Percentiles rank a stretch among this genome's conserved stretches.
These are phyloP conservation scores for Drosophila teissieri DNA, from an alignment of 1,140 invertebrate genomes.

Conservation along the genomic window DNA sequence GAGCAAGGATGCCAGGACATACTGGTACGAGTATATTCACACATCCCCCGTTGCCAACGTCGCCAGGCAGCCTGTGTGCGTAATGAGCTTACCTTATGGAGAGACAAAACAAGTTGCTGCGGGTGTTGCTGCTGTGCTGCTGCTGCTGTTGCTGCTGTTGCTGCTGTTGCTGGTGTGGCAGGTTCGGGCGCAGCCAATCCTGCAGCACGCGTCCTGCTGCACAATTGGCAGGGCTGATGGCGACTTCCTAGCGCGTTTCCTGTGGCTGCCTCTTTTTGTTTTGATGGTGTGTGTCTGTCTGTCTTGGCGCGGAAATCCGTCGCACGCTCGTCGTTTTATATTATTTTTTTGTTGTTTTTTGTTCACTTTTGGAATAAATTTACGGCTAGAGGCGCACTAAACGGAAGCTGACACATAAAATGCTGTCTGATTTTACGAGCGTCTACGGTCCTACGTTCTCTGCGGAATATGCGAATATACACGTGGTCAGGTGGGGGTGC, in stretches of 20 bases:
- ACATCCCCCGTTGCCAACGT: slow-evolving; percentile 53
- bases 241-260: slow-evolving; percentile 62
- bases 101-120: slow-evolving; percentile 58
- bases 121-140: slow-evolving; percentile 33
- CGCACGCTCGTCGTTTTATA: slow-evolving; percentile 49
- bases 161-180: slow-evolving; percentile 24
- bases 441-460: slow-evolving; percentile 16
- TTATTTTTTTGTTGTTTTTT: neutral
- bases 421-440: slow-evolving; percentile 46
- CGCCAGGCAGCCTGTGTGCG: slow-evolving; percentile 47
- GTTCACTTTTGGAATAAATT: slow-evolving; percentile 53
- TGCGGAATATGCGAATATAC: slow-evolving; percentile 23
- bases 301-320: slow-evolving; percentile 75
- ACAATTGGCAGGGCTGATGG: slow-evolving; percentile 69
- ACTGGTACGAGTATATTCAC: too few relatives aligned
- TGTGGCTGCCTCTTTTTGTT: slow-evolving; percentile 36
- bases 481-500: slow-evolving; percentile 40
- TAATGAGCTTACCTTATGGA: slow-evolving; percentile 80
- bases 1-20: slow-evolving; percentile 52
- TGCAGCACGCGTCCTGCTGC: slow-evolving; percentile 69
- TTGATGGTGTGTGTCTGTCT: slow-evolving; percentile 42
- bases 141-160: slow-evolving; percentile 9
- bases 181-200: slow-evolving; percentile 54
- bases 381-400: slow-evolving; percentile 57
- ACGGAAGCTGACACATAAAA: slow-evolving; percentile 71